Conservation (phyloP, 2,888 invertebrate species). For the Drosophila infuscata region DNA sequence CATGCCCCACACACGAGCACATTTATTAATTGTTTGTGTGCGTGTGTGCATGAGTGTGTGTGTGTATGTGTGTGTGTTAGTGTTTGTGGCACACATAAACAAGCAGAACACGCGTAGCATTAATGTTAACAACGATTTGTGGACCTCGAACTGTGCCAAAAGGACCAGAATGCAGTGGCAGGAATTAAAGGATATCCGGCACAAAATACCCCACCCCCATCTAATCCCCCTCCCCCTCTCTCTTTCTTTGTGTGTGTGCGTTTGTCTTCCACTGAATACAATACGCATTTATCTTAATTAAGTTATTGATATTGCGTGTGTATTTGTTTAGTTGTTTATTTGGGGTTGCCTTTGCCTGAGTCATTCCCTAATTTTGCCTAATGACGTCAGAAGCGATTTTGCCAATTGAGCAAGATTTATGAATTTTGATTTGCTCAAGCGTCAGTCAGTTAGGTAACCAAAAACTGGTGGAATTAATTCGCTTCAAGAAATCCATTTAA, state of each 20-base stretch:
- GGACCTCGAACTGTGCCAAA: constrained; percentile 17
- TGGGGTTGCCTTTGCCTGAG: constrained; percentile 17
- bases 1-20: constrained; percentile 21
- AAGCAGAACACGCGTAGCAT: constrained; percentile 71
- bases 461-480: constrained; percentile 25
- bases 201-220: constrained; percentile 22
- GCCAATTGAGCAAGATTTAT: constrained; percentile 74
- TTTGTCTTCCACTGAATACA: constrained; percentile 62
- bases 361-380: constrained; percentile 23
- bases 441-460: constrained; percentile 72
- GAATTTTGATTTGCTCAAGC: constrained; percentile 68
- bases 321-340: constrained; percentile 41
- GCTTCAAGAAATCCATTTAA: constrained; percentile 51
- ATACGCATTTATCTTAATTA: constrained; percentile 81
- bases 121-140: constrained; percentile 68
- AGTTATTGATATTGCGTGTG: constrained; percentile 79
- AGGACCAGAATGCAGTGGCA: constrained; percentile 42
- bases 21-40: constrained; percentile 61
- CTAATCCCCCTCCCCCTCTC: neutral
- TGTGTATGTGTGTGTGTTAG: constrained; percentile 26
- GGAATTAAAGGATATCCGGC: constrained; percentile 65
- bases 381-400: constrained; percentile 44
- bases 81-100: constrained; percentile 55
- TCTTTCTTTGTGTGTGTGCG: constrained; percentile 20
- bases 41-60: constrained; percentile 15